Percentiles rank a stretch among this genome's conserved stretches.
phyloP scores from a whole-genome alignment of 2,888 invertebrate species.

The Drosophila trichaetosa region DNA sequence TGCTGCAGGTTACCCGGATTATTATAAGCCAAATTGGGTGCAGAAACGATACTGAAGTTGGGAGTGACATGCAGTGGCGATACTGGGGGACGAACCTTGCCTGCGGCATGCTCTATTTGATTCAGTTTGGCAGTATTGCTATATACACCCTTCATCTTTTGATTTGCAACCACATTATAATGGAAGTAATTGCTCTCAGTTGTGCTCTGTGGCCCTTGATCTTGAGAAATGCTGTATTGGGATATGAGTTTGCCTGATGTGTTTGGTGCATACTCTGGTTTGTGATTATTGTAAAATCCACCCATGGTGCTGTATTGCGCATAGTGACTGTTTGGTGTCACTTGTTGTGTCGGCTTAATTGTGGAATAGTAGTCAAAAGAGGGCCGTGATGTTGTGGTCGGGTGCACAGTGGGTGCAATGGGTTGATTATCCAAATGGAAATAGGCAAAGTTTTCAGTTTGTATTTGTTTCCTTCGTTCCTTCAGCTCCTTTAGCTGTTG shows the following conservation, averaged over 20 bases:
- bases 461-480: slow-evolving; percentile 80
- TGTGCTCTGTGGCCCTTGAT: slow-evolving; percentile 45
- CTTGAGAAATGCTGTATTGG: slow-evolving; percentile 76
- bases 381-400: slow-evolving; percentile 35
- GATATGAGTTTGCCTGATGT: slow-evolving; percentile 70
- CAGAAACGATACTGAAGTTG: slow-evolving; percentile 76
- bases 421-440: slow-evolving; percentile 84
- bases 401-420: slow-evolving; percentile 16
- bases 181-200: slow-evolving; percentile 84
- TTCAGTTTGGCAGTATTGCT: slow-evolving; percentile 66
- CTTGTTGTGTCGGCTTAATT: slow-evolving; percentile 54
- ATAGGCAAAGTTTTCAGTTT: slow-evolving; percentile 84
- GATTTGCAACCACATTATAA: slow-evolving; percentile 84
- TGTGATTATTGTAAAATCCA: slow-evolving; percentile 87
- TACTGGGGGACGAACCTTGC: slow-evolving; percentile 55
- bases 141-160: slow-evolving; percentile 83
- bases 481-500: slow-evolving; percentile 82
- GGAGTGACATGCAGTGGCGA: slow-evolving; percentile 71
- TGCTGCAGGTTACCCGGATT: slow-evolving; percentile 53
- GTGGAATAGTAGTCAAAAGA: slow-evolving; percentile 56
- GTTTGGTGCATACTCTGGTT: slow-evolving; percentile 17
- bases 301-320: slow-evolving; percentile 86
- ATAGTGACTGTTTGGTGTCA: slow-evolving; percentile 87
- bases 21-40: slow-evolving; percentile 73
- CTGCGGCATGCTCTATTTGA: slow-evolving; percentile 61